These are phyloP conservation scores for Hirtodrosophila alboralis DNA, from an alignment of 2,888 invertebrate species.

Conservation along the genomic window DNA sequence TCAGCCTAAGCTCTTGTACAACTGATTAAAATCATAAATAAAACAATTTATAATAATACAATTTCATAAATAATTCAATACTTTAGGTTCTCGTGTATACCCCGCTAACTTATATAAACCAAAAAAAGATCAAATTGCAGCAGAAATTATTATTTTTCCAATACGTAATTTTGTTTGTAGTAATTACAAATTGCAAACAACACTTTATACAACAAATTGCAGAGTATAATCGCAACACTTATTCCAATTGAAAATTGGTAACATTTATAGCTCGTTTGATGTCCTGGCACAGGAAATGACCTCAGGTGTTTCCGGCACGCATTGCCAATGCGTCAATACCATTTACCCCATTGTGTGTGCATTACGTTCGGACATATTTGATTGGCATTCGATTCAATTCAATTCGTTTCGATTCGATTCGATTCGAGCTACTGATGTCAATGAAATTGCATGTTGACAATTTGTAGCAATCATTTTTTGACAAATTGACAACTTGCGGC, in stretches of 20 bases:
- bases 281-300: constrained; percentile 11
- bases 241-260: background rate
- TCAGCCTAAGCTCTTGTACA: too few relatives aligned
- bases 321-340: constrained; percentile 19
- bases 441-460: constrained; percentile 28
- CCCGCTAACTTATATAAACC: too few relatives aligned
- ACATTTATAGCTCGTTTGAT: constrained; percentile 3
- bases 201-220: background rate
- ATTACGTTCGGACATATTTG: constrained; percentile 31
- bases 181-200: too few relatives aligned
- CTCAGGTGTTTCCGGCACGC: constrained; percentile 35
- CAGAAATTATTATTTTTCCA: too few relatives aligned
- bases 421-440: background rate
- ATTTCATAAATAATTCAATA: too few relatives aligned
- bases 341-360: constrained; percentile 32
- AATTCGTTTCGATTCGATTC: constrained; percentile 17
- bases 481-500: constrained; percentile 20
- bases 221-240: constrained; percentile 1
- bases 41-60: too few relatives aligned
- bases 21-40: too few relatives aligned
- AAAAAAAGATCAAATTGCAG: too few relatives aligned
- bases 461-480: constrained; percentile 46
- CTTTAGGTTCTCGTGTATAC: too few relatives aligned
- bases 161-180: too few relatives aligned
- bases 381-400: constrained; percentile 29